Evolutionary conservation across 2,797 vertebrate species (phyloP).

Genomic region (Myotis daubentonii): DNA sequence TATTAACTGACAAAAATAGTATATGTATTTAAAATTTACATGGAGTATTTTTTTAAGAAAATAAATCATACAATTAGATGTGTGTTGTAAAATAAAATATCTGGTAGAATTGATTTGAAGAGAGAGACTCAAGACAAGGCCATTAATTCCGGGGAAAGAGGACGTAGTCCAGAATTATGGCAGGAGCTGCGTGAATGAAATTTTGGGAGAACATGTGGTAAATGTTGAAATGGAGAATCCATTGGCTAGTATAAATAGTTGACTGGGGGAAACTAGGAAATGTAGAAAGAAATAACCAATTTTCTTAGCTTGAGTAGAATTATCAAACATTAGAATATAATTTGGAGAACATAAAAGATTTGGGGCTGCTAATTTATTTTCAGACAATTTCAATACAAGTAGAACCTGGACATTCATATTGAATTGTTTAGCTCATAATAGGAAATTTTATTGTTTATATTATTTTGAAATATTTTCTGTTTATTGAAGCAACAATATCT

Average conservation of each 20-base stretch:
- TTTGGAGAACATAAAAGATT: not conserved
- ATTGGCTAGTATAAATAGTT: not conserved
- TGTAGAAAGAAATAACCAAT: not conserved
- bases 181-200: not conserved
- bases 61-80: not conserved
- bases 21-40: not conserved
- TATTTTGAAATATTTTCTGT: not conserved
- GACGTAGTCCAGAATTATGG: not conserved
- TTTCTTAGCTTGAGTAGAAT: constrained; percentile 3
- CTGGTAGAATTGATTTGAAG: not conserved
- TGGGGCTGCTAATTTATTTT: not conserved
- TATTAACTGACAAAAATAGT: not conserved
- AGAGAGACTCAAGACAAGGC: not conserved
- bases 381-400: not conserved
- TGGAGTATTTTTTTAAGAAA: not conserved
- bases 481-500: not conserved
- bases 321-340: not conserved
- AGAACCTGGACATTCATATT: not conserved
- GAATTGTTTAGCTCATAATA: not conserved
- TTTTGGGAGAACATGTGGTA: not conserved
- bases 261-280: not conserved
- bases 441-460: not conserved
- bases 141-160: not conserved
- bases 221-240: not conserved
- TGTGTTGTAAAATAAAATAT: not conserved